These are phyloP conservation scores for Tapirus terrestris DNA, from an alignment of 2,113 vertebrate genomes.

Conservation along the genomic window DNA sequence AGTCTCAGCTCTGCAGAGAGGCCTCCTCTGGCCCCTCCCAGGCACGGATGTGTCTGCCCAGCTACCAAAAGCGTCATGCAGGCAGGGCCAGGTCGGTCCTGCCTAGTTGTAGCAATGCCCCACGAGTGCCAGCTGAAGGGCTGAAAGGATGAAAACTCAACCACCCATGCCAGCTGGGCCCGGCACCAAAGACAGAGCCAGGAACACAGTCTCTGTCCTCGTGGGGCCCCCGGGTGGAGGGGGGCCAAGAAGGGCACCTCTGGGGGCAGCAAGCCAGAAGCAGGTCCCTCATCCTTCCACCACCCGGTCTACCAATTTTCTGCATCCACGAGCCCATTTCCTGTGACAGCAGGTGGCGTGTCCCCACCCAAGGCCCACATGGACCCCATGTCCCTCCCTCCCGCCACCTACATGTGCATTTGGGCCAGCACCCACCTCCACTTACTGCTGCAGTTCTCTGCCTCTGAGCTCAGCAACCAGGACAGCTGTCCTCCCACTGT, in stretches of 20 bases:
- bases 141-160: too few relatives aligned
- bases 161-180: too few relatives aligned
- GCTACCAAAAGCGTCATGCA: neutral
- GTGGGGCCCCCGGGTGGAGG: too few relatives aligned
- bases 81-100: neutral
- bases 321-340: neutral
- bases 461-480: too few relatives aligned
- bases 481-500: too few relatives aligned
- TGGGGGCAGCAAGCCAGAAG: too few relatives aligned
- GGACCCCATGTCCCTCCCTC: neutral
- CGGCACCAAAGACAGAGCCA: too few relatives aligned
- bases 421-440: neutral
- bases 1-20: neutral
- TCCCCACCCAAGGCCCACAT: neutral
- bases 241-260: too few relatives aligned
- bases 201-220: too few relatives aligned
- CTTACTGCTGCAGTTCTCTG: fast-evolving
- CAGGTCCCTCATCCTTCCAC: neutral
- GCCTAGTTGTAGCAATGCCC: too few relatives aligned
- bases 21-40: neutral
- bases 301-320: neutral
- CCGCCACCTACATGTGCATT: too few relatives aligned
- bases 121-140: too few relatives aligned
- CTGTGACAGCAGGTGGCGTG: neutral
- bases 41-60: neutral